These are phyloP conservation scores for Engystomops pustulosus DNA, from an alignment of 2,113 vertebrate genomes.

Conservation along the genomic window DNA sequence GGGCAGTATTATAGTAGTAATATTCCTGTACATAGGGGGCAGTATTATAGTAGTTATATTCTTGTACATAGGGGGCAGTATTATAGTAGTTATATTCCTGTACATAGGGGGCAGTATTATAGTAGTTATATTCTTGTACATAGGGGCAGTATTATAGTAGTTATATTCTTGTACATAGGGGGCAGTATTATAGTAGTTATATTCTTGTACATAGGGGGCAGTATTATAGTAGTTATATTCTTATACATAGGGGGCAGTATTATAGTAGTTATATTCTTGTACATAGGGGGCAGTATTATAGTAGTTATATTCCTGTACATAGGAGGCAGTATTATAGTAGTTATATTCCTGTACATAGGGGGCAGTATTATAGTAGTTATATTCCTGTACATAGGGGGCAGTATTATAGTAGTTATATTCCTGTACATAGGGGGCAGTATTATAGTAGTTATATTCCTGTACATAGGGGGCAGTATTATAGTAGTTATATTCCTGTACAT, in stretches of 20 bases:
- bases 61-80: too few species aligned
- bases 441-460: constrained; percentile 1
- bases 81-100: too few species aligned
- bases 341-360: too few species aligned
- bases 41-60: too few species aligned
- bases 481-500: neutral
- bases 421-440: too few species aligned
- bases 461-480: neutral
- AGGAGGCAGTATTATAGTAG: too few species aligned
- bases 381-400: too few species aligned
- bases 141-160: neutral
- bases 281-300: neutral
- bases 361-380: too few species aligned
- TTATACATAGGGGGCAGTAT: neutral
- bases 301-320: neutral
- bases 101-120: too few species aligned
- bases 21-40: neutral
- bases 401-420: too few species aligned
- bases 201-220: neutral
- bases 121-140: too few species aligned
- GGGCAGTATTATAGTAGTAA: neutral
- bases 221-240: constrained; percentile 11
- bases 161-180: constrained; percentile 1
- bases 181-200: neutral
- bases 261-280: constrained; percentile 5